Evolutionary conservation across 2,888 invertebrate genomes (phyloP).

Genomic region (Brenthis hecate): DNA sequence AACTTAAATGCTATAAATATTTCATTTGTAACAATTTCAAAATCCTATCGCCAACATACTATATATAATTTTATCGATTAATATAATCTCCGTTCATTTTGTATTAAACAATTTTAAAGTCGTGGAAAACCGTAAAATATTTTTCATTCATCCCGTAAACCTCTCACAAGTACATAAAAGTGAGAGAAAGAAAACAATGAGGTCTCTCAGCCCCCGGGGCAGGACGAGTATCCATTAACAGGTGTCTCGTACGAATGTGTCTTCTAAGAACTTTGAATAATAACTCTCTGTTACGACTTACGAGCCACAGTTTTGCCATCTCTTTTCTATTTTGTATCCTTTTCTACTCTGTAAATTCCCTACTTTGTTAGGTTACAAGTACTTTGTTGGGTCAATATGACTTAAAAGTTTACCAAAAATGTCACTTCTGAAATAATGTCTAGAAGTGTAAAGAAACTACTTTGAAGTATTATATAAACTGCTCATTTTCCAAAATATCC

Average conservation of each 20-base stretch:
- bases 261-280: neutral
- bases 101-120: neutral
- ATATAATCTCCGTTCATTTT: neutral
- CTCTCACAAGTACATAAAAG: neutral
- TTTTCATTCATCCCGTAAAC: neutral
- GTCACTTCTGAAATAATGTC: too few species aligned
- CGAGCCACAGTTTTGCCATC: neutral
- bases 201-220: conserved; percentile 3
- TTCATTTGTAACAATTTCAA: too few species aligned
- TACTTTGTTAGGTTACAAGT: too few species aligned
- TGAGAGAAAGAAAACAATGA: conserved; percentile 11
- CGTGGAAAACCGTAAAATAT: neutral
- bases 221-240: conserved; percentile 16
- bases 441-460: too few species aligned
- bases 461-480: too few species aligned
- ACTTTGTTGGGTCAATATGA: too few species aligned
- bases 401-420: too few species aligned
- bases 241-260: conserved; percentile 10
- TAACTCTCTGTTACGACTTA: neutral
- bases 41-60: too few species aligned
- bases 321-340: neutral
- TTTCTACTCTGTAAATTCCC: too few species aligned
- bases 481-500: too few species aligned
- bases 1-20: too few species aligned
- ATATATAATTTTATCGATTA: neutral